Evolutionary conservation across 2,888 invertebrate genomes (phyloP).

Genomic region (Eupithecia abbreviata): DNA sequence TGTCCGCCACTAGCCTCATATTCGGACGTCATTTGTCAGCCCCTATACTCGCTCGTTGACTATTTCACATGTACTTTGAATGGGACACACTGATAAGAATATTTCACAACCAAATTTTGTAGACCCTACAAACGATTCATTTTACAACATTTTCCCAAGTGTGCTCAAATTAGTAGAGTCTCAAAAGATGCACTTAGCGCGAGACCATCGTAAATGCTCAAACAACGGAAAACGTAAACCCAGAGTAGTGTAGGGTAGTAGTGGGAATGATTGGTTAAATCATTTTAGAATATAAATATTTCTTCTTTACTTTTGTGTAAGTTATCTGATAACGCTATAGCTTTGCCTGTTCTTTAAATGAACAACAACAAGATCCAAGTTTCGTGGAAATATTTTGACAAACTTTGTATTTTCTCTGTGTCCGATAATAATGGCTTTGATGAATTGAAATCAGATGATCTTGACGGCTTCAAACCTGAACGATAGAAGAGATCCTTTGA

Average conservation of each 20-base stretch:
- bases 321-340: neutral
- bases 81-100: conserved; percentile 18
- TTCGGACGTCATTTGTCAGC: conserved; percentile 76
- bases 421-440: conserved; percentile 10
- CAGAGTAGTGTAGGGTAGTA: neutral
- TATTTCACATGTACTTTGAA: conserved; percentile 53
- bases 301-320: neutral
- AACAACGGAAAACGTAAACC: neutral
- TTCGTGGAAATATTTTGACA: neutral
- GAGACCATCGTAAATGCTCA: neutral
- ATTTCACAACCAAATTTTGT: neutral
- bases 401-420: neutral
- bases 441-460: conserved; percentile 4
- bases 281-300: neutral
- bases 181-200: neutral
- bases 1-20: conserved; percentile 74
- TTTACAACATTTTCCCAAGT: neutral
- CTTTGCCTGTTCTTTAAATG: neutral
- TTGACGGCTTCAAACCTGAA: conserved; percentile 11
- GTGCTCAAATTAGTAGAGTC: neutral
- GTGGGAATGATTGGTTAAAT: neutral
- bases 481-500: conserved; percentile 27
- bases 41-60: conserved; percentile 56
- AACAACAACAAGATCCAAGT: neutral
- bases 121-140: neutral